Percentiles rank a stretch among this genome's conserved stretches.
phyloP scores from a whole-genome alignment of 2,888 invertebrate species.

The Polydrusus cervinus region DNA sequence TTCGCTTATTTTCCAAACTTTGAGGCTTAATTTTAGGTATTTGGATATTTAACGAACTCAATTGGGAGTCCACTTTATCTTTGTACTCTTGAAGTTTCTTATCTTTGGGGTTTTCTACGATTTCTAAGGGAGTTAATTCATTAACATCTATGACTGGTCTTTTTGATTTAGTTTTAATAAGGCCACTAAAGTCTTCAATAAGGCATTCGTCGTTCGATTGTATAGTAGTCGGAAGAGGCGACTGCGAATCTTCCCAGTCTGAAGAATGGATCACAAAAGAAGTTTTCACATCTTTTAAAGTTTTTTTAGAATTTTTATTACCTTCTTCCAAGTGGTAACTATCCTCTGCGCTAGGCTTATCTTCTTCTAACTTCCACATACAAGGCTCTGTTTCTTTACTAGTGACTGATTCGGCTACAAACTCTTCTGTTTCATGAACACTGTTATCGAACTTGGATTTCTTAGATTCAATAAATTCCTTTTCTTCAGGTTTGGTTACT shows the following conservation, averaged over 20 bases:
- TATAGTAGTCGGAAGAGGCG: constrained; percentile 53
- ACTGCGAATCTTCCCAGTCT: constrained; percentile 63
- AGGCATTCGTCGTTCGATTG: constrained; percentile 51
- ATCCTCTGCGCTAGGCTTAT: background rate
- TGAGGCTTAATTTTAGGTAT: constrained; percentile 60
- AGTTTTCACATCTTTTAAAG: constrained; percentile 39
- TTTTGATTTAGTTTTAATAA: constrained; percentile 54
- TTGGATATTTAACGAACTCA: constrained; percentile 64
- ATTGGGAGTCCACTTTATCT: constrained; percentile 64
- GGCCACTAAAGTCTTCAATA: constrained; percentile 56
- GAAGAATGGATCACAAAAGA: constrained; percentile 50
- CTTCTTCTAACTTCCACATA: background rate
- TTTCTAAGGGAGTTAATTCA: constrained; percentile 56
- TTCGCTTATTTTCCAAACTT: constrained; percentile 10
- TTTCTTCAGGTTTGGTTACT: constrained; percentile 32
- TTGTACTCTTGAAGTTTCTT: constrained; percentile 63
- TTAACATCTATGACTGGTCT: constrained; percentile 60
- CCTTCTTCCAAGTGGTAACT: background rate
- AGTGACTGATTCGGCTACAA: background rate
- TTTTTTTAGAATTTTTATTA: constrained; percentile 10
- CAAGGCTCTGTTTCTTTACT: background rate
- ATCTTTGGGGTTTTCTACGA: constrained; percentile 52
- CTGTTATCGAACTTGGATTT: constrained; percentile 29
- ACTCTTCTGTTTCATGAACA: background rate
- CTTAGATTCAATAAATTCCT: constrained; percentile 28